Evolutionary conservation across 1,140 invertebrate species (phyloP).

Genomic region (Conus ventricosus): DNA sequence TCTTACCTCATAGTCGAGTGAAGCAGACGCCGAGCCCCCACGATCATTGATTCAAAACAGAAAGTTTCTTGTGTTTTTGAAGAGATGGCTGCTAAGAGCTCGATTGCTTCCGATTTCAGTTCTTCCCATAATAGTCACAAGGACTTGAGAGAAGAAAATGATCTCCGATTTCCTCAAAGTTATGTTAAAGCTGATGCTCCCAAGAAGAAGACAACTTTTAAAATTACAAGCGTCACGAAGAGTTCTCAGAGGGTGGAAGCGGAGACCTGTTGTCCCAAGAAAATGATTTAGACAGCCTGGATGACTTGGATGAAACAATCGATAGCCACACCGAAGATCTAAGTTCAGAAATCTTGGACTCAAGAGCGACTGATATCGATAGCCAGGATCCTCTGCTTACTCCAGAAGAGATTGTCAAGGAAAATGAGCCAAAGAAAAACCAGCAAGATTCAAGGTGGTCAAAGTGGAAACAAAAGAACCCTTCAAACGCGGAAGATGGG

Average conservation of each 20-base stretch:
- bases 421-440: constrained; percentile 39
- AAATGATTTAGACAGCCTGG: constrained; percentile 91
- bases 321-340: constrained; percentile 87
- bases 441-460: constrained; percentile 89
- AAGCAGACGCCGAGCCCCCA: not conserved
- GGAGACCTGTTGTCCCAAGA: constrained; percentile 85
- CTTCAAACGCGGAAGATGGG: constrained; percentile 94
- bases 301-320: constrained; percentile 88
- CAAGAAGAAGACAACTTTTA: constrained; percentile 89
- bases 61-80: not conserved
- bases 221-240: constrained; percentile 90
- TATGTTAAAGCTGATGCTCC: constrained; percentile 47
- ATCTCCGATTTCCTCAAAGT: constrained; percentile 29
- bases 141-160: constrained; percentile 32
- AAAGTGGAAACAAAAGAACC: constrained; percentile 95
- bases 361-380: constrained; percentile 59
- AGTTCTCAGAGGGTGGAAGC: constrained; percentile 76
- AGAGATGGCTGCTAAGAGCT: not conserved
- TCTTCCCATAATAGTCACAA: constrained; percentile 25
- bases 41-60: not conserved
- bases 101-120: not conserved
- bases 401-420: constrained; percentile 52
- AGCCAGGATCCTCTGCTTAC: constrained; percentile 42
- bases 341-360: constrained; percentile 77
- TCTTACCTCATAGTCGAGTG: no score